Evolutionary conservation across 2,888 invertebrate genomes (phyloP).

Genomic region (Drepana falcataria): DNA sequence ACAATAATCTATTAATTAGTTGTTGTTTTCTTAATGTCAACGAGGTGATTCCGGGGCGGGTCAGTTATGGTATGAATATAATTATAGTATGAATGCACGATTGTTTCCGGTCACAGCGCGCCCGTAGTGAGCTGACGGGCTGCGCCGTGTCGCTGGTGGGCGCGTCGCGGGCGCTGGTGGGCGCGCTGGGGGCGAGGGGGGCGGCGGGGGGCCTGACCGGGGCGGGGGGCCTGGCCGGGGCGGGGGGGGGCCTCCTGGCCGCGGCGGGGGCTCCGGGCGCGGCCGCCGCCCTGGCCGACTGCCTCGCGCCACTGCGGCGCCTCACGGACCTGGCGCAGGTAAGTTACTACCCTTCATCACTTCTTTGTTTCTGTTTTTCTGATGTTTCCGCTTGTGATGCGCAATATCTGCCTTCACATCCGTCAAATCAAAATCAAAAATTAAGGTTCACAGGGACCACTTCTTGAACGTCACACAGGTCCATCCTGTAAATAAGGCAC

Average conservation of each 20-base stretch:
- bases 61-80: too few species aligned
- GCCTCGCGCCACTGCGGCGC: constrained; percentile 85
- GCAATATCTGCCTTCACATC: too few species aligned
- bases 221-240: constrained; percentile 81
- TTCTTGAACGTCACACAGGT: too few species aligned
- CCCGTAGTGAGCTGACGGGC: constrained; percentile 87
- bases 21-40: too few species aligned
- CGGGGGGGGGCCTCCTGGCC: too few species aligned
- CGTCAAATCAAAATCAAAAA: too few species aligned
- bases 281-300: constrained; percentile 83
- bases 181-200: constrained; percentile 84
- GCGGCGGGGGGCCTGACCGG: constrained; percentile 78
- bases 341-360: background rate
- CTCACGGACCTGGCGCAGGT: constrained; percentile 85
- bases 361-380: background rate
- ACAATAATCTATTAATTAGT: too few species aligned
- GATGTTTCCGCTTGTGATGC: constrained; percentile 5
- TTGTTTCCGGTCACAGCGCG: constrained; percentile 58
- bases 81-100: too few species aligned
- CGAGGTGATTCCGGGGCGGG: too few species aligned
- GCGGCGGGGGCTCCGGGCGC: constrained; percentile 54
- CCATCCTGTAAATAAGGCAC: too few species aligned
- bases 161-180: constrained; percentile 89
- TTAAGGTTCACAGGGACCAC: too few species aligned
- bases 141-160: constrained; percentile 90